Evolutionary conservation across 2,888 invertebrate species (phyloP), one percentile per base, ranked within the genome.

Genomic region (Dryomyza anilis): DNA sequence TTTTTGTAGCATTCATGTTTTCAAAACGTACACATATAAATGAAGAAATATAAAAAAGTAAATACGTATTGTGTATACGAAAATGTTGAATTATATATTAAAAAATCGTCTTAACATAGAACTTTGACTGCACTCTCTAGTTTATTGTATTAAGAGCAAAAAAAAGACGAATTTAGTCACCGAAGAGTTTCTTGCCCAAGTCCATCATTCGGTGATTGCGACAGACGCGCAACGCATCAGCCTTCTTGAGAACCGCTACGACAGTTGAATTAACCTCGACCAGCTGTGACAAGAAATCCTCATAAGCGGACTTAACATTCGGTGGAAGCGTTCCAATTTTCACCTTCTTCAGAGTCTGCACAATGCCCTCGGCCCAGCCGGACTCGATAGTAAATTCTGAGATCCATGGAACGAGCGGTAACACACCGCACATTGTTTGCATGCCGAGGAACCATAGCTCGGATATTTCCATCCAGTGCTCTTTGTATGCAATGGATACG

Each of bases 391-490:
- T 91, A 83, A 95, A 95, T 76, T 95, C 94, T 0, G 93, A 93
- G 68, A 95, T 89, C 95, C 95, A 95, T 3, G 94, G 93, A 67
- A 95, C 88, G 67, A 90, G 87, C 19, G 92, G 89, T 45, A 95
- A 83, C 0, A 95, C 89, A 33, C 90, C 89, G 76, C 93, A 89
- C 87, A 96, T 91, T 1, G 95, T 95, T 81, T 95, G 95, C 94
- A 96, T 94, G 23, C 95, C 95, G 67, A 96, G 85, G 82, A 95
- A 96, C 96, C 96, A 96, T 14, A 96, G 84, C 77, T 96, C 96
- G 79, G 91, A 92, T 66, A 96, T 87, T 80, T 95, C 95, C 85
- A 89, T 89, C 96, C 96, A 96, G 75, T 89, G 87, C 78, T 92
- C 91, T 77, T 94, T 94, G 81, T 96, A 96, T 2, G 89, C 85